Percentiles rank a stretch among this genome's conserved stretches.
Conservation (phyloP, 2,888 invertebrate genomes). For the Thymelicus acteon region DNA sequence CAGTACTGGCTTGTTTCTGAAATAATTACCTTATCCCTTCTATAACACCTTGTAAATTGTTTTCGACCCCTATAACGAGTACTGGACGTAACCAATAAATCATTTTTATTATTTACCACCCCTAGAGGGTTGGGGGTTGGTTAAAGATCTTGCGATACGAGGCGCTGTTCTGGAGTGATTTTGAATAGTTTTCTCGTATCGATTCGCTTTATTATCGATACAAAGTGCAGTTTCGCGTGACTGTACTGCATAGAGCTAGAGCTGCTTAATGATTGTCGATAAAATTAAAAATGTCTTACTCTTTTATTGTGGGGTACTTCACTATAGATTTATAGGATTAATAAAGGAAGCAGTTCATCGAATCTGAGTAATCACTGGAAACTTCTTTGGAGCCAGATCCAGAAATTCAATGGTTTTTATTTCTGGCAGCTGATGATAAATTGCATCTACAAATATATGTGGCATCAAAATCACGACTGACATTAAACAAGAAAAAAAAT, state of each 20-base stretch:
- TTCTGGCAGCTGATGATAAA: too few species aligned
- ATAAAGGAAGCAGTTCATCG: too few species aligned
- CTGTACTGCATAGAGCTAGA: slow-evolving; percentile 49
- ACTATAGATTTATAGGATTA: neutral
- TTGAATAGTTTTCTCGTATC: slow-evolving; percentile 59
- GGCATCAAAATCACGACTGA: too few species aligned
- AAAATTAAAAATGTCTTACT: slow-evolving; percentile 24
- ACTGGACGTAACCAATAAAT: slow-evolving; percentile 80
- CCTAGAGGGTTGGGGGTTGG: slow-evolving; percentile 63
- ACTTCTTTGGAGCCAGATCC: too few species aligned
- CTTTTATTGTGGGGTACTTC: slow-evolving; percentile 4
- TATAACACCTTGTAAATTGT: slow-evolving; percentile 72
- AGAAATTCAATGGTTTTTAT: too few species aligned
- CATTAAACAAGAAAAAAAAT: too few species aligned
- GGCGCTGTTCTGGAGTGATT: slow-evolving; percentile 63
- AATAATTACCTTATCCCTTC: slow-evolving; percentile 61
- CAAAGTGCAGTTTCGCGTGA: slow-evolving; percentile 74
- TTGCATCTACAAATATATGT: too few species aligned
- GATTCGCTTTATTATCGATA: slow-evolving; percentile 56
- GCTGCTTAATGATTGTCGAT: slow-evolving; percentile 42
- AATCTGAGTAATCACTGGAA: too few species aligned
- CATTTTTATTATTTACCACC: slow-evolving; percentile 75
- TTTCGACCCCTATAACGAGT: slow-evolving; percentile 75
- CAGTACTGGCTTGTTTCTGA: slow-evolving; percentile 34
- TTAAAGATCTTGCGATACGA: slow-evolving; percentile 60